Evolutionary conservation across 30 jellyfish, hydroid and myxozoan species (phyloP).

Genomic region (Mastigias papua): DNA sequence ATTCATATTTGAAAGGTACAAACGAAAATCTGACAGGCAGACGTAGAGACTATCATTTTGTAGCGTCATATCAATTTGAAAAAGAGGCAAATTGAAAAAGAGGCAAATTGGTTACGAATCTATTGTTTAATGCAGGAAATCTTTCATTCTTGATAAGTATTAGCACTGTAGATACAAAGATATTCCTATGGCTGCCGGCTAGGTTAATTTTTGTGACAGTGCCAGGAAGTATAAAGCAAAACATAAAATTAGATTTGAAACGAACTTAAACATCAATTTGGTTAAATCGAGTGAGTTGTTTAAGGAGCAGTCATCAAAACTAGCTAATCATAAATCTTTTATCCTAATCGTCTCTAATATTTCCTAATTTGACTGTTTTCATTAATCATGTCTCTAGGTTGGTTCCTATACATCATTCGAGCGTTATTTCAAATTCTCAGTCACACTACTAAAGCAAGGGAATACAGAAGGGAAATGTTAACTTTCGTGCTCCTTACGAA

Average conservation of each 20-base stretch:
- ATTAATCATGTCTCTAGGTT: background rate
- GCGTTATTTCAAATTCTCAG: no score
- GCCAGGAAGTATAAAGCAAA: conserved; percentile 6
- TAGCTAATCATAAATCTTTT: background rate
- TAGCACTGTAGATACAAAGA: background rate
- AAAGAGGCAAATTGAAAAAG: background rate
- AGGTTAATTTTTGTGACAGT: conserved; percentile 24
- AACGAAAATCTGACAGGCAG: conserved; percentile 5
- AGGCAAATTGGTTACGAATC: background rate
- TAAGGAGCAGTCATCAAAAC: background rate
- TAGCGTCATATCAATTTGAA: background rate
- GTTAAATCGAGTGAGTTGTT: background rate
- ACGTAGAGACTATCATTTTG: background rate
- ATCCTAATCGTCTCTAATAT: background rate
- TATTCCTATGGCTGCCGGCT: conserved; percentile 10
- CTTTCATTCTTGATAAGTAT: background rate
- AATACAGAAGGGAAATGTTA: no score
- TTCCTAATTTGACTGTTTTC: background rate
- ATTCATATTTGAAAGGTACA: background rate
- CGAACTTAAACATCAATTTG: background rate
- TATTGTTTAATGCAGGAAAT: background rate
- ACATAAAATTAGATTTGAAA: conserved; percentile 16
- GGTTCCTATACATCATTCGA: background rate
- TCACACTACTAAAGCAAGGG: no score
- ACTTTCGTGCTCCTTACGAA: no score